Evolutionary conservation across 2,797 vertebrate genomes (phyloP), one percentile per base, ranked within the genome.

Genomic region (Mustela erminea): DNA sequence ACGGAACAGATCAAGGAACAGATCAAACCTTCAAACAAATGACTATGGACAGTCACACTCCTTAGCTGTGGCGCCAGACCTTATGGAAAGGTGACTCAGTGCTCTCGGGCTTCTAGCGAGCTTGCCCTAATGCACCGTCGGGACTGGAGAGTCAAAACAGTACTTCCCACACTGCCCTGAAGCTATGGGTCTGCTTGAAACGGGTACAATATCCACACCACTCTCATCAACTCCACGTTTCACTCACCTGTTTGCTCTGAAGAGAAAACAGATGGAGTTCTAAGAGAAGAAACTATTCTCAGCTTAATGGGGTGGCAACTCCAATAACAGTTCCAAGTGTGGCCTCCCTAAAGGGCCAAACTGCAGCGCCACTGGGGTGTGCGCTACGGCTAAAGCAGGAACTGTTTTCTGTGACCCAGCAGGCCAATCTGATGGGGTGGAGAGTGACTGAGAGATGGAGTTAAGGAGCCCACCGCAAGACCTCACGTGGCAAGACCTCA

Each of bases 251-350:
- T 66, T 68, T 75, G 49, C 27, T 46, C 74, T 97, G 12, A 94
- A 92, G 74, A 92, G 41, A 29, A 96, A 89, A 92, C 41, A 97
- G 35, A 86, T 41, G 13, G 52, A 90, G 38, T 90, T 95, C 58
- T 74, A n/a, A 93, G 49, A 85, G 81, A 46, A 8, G 11, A 81
- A 72, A 56, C 82, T 89, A 86, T 81, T 92, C 68, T 64, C 80
- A 52, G 27, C 18, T 92, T 85, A 93, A 56, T 0, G 43, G 74
- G 68, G 46, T 52, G 38, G 58, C 38, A 93, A 72, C 10, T 90
- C 56, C 18, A 66, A 93, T 27, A 86, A 38, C 3, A 82, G 54
- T 56, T 29, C 88, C 32, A 62, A 77, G 75, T 41, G 58, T 20
- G 32, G 38, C 77, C 46, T 96, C 49, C 54, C 89, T 56, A 66